A percentile compares a stretch with the other conserved stretches of the same genome.
Evolutionary conservation across 2,113 vertebrate genomes (phyloP).

Genomic region (Campylomormyrus tamandua): DNA sequence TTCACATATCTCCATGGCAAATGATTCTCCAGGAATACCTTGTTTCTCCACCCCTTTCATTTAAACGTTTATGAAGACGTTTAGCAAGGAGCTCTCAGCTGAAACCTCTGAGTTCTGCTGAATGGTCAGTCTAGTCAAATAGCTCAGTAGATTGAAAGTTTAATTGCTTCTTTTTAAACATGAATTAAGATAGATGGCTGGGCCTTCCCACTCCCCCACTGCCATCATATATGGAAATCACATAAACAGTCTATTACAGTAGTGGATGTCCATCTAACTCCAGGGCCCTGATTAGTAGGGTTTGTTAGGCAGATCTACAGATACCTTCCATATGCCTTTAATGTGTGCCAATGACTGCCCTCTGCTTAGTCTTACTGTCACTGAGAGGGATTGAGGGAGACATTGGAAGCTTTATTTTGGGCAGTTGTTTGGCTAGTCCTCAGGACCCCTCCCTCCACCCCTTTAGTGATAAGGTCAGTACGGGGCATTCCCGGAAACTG

Average conservation of each 20-base stretch:
- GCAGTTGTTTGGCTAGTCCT: neutral
- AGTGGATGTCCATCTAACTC: neutral
- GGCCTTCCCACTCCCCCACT: neutral
- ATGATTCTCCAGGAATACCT: neutral
- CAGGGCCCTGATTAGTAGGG: neutral
- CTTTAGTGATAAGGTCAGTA: neutral
- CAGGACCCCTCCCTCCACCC: neutral
- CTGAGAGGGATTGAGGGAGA: neutral
- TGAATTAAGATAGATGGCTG: conserved; percentile 4
- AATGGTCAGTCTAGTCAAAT: neutral
- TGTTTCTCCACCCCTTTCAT: neutral
- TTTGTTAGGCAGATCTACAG: neutral
- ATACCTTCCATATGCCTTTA: neutral
- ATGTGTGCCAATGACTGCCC: neutral
- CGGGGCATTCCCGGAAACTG: neutral
- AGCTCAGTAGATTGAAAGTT: neutral
- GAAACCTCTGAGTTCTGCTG: neutral
- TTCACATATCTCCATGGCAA: neutral
- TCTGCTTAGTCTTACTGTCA: neutral
- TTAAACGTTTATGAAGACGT: neutral
- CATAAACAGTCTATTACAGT: neutral
- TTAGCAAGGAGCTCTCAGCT: neutral
- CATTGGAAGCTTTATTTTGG: neutral
- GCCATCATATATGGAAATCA: neutral
- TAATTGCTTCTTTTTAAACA: neutral